A percentile compares a stretch with the other conserved stretches of the same genome.
Conservation (phyloP, 2,888 invertebrate genomes). For the Podotricha telesiphe region DNA sequence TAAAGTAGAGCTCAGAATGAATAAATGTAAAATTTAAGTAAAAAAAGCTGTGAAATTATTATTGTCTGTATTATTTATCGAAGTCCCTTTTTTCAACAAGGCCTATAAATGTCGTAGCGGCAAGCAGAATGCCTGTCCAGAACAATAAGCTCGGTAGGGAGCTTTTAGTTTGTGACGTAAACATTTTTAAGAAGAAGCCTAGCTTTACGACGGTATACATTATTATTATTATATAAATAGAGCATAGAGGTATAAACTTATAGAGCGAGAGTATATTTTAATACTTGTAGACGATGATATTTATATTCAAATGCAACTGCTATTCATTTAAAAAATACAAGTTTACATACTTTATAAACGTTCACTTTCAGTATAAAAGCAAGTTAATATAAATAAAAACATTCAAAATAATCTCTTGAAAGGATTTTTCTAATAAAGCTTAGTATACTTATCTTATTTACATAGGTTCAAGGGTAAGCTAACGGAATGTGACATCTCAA, state of each 20-base stretch:
- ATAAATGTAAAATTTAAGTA: constrained; percentile 2
- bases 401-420: not conserved
- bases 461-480: constrained; percentile 18
- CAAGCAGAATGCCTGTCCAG: constrained; percentile 26
- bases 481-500: constrained; percentile 10
- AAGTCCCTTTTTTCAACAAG: constrained; percentile 33
- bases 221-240: not conserved
- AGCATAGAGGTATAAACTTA: too few species aligned
- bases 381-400: not conserved
- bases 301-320: not conserved
- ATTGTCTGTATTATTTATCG: constrained; percentile 27
- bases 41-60: constrained; percentile 13
- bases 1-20: constrained; percentile 8
- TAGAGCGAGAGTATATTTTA: too few species aligned
- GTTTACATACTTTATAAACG: too few species aligned
- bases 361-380: not conserved
- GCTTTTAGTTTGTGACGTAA: constrained; percentile 25
- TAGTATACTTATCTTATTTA: constrained; percentile 11
- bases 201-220: not conserved
- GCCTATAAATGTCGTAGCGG: constrained; percentile 40
- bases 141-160: constrained; percentile 36
- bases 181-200: constrained; percentile 10
- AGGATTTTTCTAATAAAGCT: constrained; percentile 9
- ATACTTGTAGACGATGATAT: not conserved
- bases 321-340: too few species aligned